phyloP scores from a whole-genome alignment of 2,113 vertebrate genomes.

The Porphyrio hochstetteri region DNA sequence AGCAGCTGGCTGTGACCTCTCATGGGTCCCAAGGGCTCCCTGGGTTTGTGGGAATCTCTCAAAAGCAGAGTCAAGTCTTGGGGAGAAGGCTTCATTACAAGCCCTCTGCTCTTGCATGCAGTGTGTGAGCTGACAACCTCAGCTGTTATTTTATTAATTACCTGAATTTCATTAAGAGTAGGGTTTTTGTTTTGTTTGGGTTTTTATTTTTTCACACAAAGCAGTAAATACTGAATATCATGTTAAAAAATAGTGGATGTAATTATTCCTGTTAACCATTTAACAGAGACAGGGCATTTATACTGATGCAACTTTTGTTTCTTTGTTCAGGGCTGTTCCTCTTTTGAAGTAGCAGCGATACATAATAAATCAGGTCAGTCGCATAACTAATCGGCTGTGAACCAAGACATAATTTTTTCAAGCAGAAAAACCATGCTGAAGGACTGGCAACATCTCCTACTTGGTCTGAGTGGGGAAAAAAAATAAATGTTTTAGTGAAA shows the following conservation, averaged over 20 bases:
- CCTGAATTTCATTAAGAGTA: background rate
- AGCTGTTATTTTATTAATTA: background rate
- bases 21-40: background rate
- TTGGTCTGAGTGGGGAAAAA: background rate
- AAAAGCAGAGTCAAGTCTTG: background rate
- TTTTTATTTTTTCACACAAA: background rate
- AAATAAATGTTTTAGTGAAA: background rate
- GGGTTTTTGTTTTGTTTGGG: background rate
- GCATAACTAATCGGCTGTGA: constrained; percentile 2
- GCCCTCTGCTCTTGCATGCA: background rate
- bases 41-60: background rate
- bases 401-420: constrained; percentile 15
- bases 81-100: background rate
- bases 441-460: background rate
- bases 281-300: background rate
- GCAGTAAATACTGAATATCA: background rate
- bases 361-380: constrained; percentile 47
- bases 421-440: background rate
- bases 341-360: constrained; percentile 39
- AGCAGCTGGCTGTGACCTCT: background rate
- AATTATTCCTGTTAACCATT: background rate
- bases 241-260: background rate
- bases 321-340: constrained; percentile 18
- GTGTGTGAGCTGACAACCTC: background rate
- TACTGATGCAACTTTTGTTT: background rate